A percentile compares a stretch with the other conserved stretches of the same genome.
phyloP scores from a whole-genome alignment of 2,113 vertebrate genomes.

The Ptilorrhoa leucosticta region DNA sequence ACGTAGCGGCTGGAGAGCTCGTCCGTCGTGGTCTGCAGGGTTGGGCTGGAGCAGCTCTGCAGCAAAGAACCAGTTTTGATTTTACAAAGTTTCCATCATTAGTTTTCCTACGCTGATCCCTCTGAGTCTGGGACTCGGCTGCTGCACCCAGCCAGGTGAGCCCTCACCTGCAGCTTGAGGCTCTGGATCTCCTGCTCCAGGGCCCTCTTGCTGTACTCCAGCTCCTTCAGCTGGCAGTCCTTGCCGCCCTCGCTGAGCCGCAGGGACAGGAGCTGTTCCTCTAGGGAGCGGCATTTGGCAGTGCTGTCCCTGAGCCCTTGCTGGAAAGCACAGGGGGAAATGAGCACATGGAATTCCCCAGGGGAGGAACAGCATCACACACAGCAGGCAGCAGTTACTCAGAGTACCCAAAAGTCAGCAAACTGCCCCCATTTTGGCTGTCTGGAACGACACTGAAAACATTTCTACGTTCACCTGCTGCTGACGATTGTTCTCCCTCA shows the following conservation, averaged over 20 bases:
- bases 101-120: accelerated
- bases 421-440: neutral
- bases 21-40: conserved; percentile 82
- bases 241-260: conserved; percentile 72
- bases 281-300: conserved; percentile 74
- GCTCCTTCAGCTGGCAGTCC: conserved; percentile 86
- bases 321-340: conserved; percentile 53
- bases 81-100: neutral
- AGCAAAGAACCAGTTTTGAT: neutral
- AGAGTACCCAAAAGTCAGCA: neutral
- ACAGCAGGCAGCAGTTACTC: neutral
- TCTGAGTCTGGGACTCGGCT: neutral
- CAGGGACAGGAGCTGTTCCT: conserved; percentile 77
- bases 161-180: conserved; percentile 83
- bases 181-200: conserved; percentile 90
- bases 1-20: conserved; percentile 86
- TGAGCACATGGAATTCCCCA: neutral
- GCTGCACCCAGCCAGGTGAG: accelerated
- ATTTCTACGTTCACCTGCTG: conserved; percentile 79
- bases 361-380: neutral
- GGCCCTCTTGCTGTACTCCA: conserved; percentile 80
- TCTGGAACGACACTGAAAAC: neutral
- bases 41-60: conserved; percentile 62
- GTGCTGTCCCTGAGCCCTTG: conserved; percentile 78
- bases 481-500: conserved; percentile 88